Percentiles rank a stretch among this genome's conserved stretches.
Evolutionary conservation across 2,113 vertebrate species (phyloP).

Genomic region (Nannobrachium achirus): DNA sequence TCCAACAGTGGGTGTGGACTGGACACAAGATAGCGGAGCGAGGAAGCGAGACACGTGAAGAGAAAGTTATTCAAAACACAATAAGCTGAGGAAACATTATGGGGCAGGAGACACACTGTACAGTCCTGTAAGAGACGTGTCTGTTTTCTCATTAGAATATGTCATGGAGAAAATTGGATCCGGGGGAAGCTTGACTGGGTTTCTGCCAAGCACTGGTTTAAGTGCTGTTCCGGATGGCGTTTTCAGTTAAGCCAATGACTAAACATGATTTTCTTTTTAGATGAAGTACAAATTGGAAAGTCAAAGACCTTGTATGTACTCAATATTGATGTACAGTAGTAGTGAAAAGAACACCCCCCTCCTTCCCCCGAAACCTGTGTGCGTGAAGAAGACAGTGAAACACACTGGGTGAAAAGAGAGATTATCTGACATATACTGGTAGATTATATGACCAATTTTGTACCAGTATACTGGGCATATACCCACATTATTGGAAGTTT

Average conservation of each 20-base stretch:
- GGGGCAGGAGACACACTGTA: not conserved
- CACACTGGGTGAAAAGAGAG: too few relatives aligned
- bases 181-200: not conserved
- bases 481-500: too few relatives aligned
- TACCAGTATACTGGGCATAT: too few relatives aligned
- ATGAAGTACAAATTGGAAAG: not conserved
- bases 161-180: conserved; percentile 8
- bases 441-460: too few relatives aligned
- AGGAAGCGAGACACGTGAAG: not conserved
- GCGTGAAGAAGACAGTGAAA: too few relatives aligned
- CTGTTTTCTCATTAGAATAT: not conserved
- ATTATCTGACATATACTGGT: too few relatives aligned
- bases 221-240: not conserved
- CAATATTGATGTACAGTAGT: not conserved
- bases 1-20: too few relatives aligned
- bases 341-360: not conserved
- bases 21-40: too few relatives aligned
- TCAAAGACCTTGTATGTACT: not conserved
- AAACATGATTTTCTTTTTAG: not conserved
- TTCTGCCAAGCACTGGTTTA: not conserved
- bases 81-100: not conserved
- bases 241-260: not conserved
- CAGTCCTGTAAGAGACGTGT: not conserved
- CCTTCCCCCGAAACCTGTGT: too few relatives aligned
- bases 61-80: not conserved